Base-by-base conservation (phyloP, 64 coral and sea anemone genomes). In the Acropora tenuis region DNA sequence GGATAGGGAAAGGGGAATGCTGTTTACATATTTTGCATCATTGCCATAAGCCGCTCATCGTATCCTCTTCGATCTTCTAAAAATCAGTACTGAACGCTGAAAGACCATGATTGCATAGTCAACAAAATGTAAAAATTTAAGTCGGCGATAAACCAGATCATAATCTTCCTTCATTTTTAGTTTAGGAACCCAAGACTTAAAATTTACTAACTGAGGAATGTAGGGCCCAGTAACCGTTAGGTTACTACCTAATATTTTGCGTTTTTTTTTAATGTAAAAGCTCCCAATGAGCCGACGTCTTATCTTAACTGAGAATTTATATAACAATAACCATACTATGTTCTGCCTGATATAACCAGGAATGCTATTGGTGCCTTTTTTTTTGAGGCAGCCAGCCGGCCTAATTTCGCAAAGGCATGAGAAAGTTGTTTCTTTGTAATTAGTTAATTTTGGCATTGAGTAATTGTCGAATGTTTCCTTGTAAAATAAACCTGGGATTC, bases 41-140 rank as follows among this genome's bases (percentile, higher is more conserved):
- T 67, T 67, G 63, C 63, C 63, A 67, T 67, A 67, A 67, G 63
- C 63, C 63, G 63, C 63, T 67, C 63, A 67, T 67, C 63, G 63
- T 67, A 67, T 67, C 17, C 63, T 67, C 63, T 67, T 67, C 63
- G 63, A 67, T 67, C 6, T 67, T 67, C 63, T 67, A 67, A 67
- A 67, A 67, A 67, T 67, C 63, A 67, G 63, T 67, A 67, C 6
- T 67, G 63, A 67, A 67, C 63, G 63, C 63, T 16, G 63, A 67
- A 67, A 67, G 63, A 67, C 63, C 63, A 67, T 67, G 63, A 67
- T 67, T 67, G 63, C 63, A 67, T 67, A 67, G 63, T 67, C 63
- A 67, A 67, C 63, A 67, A 67, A 67, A 67, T 67, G 63, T 67
- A 67, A 67, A 67, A 67, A 67, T 67, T 67, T 67, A 67, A 67